Evolutionary conservation across 1,140 invertebrate genomes (phyloP), one percentile per base, ranked within the genome.

Genomic region (Hermetia illucens): DNA sequence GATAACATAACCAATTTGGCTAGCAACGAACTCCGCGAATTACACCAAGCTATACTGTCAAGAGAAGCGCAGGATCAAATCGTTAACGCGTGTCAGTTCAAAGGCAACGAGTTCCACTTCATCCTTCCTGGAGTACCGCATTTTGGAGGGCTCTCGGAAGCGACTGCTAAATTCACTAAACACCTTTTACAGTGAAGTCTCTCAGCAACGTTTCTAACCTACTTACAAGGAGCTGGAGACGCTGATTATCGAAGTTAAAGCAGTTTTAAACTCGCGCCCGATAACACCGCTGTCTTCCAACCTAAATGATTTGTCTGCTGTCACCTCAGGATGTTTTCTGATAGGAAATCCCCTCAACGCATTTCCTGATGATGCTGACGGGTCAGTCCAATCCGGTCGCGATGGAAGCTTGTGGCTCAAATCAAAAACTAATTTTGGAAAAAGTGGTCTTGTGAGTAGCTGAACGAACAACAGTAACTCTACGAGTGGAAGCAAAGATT

Each of bases 241-340:
- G n/a, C 3, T 45, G 18, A 17, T 49, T 3, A 20, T n/a, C 5
- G 22, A 44, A 40, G 41, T 53, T n/a, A 46, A 55, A 41, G 49
- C 48, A 1, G 41, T 41, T 34, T 16, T 55, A 10, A 55, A 55
- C 35, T 50, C 41, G 2, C 16, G 49, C 12, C 50, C 52, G 4
- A 31, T 39, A 2, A 41, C 41, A 6, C 43, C 45, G n/a, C 16
- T 60, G 2, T 48, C 47, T 18, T 39, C 44, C n/a, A 31, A 55
- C 37, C 46, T 49, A 10, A 41, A 43, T 15, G 52, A 57, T 37
- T 32, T 44, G 1, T 31, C 12, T 4, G 39, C 44, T 2, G 31
- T 58, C 1, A 55, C 57, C 12, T 51, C 57, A 3, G 52, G 49
- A n/a, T n/a, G n/a, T n/a, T n/a, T n/a, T n/a, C n/a, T n/a, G n/a